Percentiles rank a stretch among this genome's conserved stretches.
phyloP scores from a whole-genome alignment of 2,888 invertebrate species.

The Acanthosepion lycidas region DNA sequence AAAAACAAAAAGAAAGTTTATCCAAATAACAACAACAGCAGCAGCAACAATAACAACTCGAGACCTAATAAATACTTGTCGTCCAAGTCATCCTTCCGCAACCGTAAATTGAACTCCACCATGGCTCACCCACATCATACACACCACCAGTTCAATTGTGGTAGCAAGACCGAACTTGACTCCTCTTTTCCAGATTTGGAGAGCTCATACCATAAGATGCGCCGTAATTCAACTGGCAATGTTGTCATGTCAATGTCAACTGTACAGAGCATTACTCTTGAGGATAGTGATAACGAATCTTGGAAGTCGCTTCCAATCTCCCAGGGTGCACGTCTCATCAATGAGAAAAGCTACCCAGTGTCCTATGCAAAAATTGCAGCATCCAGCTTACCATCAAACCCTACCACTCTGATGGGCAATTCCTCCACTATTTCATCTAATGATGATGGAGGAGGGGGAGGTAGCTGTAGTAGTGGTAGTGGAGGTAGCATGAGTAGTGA shows the following conservation, averaged over 20 bases:
- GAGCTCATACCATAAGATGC: conserved; percentile 22
- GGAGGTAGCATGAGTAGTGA: neutral
- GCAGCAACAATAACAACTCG: neutral
- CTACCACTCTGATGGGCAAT: neutral
- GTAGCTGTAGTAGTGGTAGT: neutral
- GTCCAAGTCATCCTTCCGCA: conserved; percentile 35
- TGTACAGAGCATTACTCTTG: neutral
- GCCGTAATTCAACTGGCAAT: conserved; percentile 37
- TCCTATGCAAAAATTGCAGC: conserved; percentile 42
- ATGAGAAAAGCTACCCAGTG: conserved; percentile 35
- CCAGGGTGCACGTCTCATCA: neutral
- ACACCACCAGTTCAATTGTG: conserved; percentile 7
- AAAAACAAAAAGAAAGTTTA: conserved; percentile 34
- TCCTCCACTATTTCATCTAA: neutral
- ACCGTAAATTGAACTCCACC: conserved; percentile 11
- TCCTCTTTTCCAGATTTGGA: conserved; percentile 14
- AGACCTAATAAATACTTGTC: conserved; percentile 21
- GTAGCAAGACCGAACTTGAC: conserved; percentile 24
- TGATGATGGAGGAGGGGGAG: neutral
- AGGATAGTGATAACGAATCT: neutral
- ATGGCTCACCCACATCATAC: neutral
- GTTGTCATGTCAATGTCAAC: conserved; percentile 35
- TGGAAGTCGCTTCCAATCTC: conserved; percentile 37
- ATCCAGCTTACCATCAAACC: conserved; percentile 34
- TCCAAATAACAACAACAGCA: neutral